Evolutionary conservation across 1,140 invertebrate species (phyloP), one percentile per base, ranked within the genome.

Genomic region (Drosophila prosaltans): DNA sequence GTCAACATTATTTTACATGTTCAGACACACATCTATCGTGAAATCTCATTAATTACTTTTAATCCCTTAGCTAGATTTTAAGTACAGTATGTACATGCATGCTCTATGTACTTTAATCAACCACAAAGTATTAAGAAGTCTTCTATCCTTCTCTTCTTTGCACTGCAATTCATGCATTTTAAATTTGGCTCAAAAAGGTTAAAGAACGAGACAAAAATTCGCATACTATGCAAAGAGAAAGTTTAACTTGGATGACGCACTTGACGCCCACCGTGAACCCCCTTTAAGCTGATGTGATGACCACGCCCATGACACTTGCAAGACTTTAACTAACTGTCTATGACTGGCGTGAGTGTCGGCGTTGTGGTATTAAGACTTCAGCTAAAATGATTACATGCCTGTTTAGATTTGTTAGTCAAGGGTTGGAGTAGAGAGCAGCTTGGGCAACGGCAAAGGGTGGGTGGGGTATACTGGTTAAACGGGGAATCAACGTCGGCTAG

Each of bases 301-400:
- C 7, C 8, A 51, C 45, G 8, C 45, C 45, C 45, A 51, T 51
- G 45, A 60, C 57, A 60, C 21, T 16, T 45, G 2, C 40, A 28
- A 16, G 72, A 69, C 69, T 88, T 71, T 80, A 83, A 86, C 83
- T 77, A 86, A 88, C 82, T 85, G 83, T 67, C 72, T 79, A 57
- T 45, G 83, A 69, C 64, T 80, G 74, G 70, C 71, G 76, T 67
- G 65, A 69, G 76, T 83, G 83, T 71, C 83, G 76, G 83, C 67
- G 55, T 70, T 74, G 83, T 63, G 80, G 83, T 74, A 86, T 86
- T 88, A 86, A 86, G 83, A 86, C 77, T 80, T 83, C 83, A 88
- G 83, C 83, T 88, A 68, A 86, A 86, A 88, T 86, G 84, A 86
- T 88, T 88, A 89, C 84, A 89, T 89, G 84, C 84, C 84, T 89